Base-by-base conservation (phyloP, 2,888 invertebrate genomes). In the Aquatica leii region DNA sequence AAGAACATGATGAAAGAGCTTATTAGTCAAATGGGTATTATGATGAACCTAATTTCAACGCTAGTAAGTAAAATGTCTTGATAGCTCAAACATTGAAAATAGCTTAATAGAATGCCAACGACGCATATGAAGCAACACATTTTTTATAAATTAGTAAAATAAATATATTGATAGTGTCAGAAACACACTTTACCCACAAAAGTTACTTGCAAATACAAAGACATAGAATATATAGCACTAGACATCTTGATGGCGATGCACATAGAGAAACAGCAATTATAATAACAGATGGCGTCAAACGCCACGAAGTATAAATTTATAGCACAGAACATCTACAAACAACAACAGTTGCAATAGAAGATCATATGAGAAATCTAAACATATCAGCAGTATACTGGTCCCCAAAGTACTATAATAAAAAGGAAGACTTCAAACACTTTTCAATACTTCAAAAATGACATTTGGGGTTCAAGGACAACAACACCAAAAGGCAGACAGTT, bases 1-100 rank as follows among this genome's bases (percentile, higher is more conserved):
- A 37, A 52, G 15, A 52, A 52, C 18, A 52, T 54, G 54, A 54
- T 54, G 54, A 54, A 40, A 54, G 43, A 54, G n/a, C 54, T 54
- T 41, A 54, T 54, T 12, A 43, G 43, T n/a, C 41, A 43, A 24
- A 54, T 41, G 24, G 41, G 43, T 2, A 54, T 21, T 12, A 43
- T 43, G 43, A 40, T 20, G 43, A 54, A 55, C 17, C 12, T 55
- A 17, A 41, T 41, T 2, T 9, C 53, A 24, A 53, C 53, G 18
- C 18, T 53, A 35, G 20, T 53, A 14, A 53, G 18, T 12, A 54
- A 54, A 54, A 54, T 54, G 11, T 40, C 21, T 14, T 53, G 40
- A 53, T 40, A 20, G 54, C 54, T 15, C 41, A 17, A 43, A 43
- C 17, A 37, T 11, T n/a, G 9, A 37, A 37, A 37, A 15, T 43